Conservation (phyloP, 2,113 vertebrate species). For the Muntiacus muntjak region DNA sequence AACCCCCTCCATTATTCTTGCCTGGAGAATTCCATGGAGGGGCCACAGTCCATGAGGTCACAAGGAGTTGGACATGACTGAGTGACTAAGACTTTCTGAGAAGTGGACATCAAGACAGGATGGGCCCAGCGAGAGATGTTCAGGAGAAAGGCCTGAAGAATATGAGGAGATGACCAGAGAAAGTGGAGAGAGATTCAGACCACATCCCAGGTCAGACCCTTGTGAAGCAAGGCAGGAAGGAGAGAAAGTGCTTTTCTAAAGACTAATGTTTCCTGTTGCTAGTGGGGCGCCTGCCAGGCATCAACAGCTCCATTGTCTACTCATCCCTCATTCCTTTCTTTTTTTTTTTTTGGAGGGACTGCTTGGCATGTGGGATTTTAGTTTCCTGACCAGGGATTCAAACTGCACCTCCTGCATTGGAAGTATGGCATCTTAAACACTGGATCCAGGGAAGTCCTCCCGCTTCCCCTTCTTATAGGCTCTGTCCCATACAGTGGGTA, state of each 20-base stretch:
- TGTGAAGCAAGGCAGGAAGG: background rate
- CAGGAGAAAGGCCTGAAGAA: background rate
- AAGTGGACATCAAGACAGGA: background rate
- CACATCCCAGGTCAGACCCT: background rate
- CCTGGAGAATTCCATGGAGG: background rate
- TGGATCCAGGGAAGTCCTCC: background rate
- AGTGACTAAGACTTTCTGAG: background rate
- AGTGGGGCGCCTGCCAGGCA: too few relatives aligned
- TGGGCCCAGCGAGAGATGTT: background rate
- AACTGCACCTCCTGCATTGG: background rate
- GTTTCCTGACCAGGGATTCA: background rate
- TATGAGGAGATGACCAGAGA: background rate
- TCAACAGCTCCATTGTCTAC: fast-evolving
- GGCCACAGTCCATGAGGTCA: background rate
- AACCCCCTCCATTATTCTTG: background rate
- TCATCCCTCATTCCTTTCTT: background rate
- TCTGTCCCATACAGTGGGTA: fast-evolving
- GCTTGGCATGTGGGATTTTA: background rate
- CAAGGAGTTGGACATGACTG: background rate
- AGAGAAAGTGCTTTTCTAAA: background rate
- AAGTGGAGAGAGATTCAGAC: background rate
- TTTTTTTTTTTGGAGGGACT: background rate
- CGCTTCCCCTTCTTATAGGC: background rate
- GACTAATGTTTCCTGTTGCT: fast-evolving
- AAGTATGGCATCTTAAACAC: background rate